Evolutionary conservation across 2,888 invertebrate species (phyloP), one percentile per base, ranked within the genome.

Genomic region (Mermis nigrescens): DNA sequence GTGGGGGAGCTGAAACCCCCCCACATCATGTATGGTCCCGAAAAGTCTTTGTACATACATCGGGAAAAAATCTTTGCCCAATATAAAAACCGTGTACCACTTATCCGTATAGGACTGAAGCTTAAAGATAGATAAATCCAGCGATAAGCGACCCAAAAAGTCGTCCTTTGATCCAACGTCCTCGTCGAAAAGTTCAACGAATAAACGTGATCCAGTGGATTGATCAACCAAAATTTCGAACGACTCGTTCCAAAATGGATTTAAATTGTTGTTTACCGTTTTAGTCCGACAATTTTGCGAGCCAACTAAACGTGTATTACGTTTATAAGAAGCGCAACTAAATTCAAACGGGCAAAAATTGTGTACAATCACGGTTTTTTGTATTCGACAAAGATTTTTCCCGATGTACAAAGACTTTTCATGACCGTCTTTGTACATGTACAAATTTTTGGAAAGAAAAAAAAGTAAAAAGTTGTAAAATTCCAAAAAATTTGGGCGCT

Each of bases 221-320:
- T 55, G 29, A 12, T 32, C 27, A n/a, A 55, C 55, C 7, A 55
- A 7, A 19, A 29, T 29, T 24, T 55, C 29, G 28, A 55, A 55
- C n/a, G 29, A 4, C 22, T 55, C 55, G 55, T 55, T 29, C 55
- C 55, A 55, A 7, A 31, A 7, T 7, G 55, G 55, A 29, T 55
- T 55, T 32, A 55, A 26, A 55, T 55, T 28, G 29, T 55, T 55
- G 55, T 55, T 29, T 28, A 55, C 22, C 7, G 55, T 55, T 28
- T 55, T 29, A n/a, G 55, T 31, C 7, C 22, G 7, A 22, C 12
- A 55, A 31, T 4, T 7, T 27, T 29, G 32, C 29, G 31, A 12
- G 22, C 55, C 55, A 29, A 55, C 55, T 55, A 29, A 55, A 55
- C n/a, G n/a, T 15, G 12, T 15, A n/a, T n/a, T 45, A 12, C n/a